These are phyloP conservation scores for Eupsilia transversa DNA, from an alignment of 2,888 invertebrate genomes.

Conservation along the genomic window DNA sequence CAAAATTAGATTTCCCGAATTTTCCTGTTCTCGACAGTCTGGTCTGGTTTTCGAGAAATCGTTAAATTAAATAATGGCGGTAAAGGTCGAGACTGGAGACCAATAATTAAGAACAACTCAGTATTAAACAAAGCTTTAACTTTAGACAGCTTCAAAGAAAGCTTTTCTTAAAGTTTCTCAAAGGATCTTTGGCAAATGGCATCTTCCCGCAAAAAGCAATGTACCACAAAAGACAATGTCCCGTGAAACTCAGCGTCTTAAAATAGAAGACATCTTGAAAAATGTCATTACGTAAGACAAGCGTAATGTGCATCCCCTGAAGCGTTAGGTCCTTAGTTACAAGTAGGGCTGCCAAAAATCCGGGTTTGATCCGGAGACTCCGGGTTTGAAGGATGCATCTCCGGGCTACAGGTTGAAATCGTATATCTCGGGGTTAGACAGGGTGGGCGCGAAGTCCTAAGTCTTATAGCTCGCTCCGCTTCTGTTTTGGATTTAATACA, in stretches of 20 bases:
- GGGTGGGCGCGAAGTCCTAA: too few species aligned
- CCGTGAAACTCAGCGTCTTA: slow-evolving; percentile 44
- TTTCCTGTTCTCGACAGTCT: slow-evolving; percentile 9
- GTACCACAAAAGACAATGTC: slow-evolving; percentile 46
- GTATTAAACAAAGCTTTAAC: slow-evolving; percentile 25
- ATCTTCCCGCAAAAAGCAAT: slow-evolving; percentile 32
- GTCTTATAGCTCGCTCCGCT: too few species aligned
- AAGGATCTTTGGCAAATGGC: slow-evolving; percentile 20
- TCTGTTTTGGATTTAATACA: too few species aligned
- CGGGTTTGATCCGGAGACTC: too few species aligned
- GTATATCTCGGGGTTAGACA: too few species aligned
- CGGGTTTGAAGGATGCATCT: too few species aligned
- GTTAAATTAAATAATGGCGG: slow-evolving; percentile 24
- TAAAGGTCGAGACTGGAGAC: slow-evolving; percentile 23
- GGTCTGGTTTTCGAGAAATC: slow-evolving; percentile 3
- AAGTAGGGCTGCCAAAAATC: too few species aligned
- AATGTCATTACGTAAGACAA: slow-evolving; percentile 38
- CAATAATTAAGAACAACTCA: slow-evolving; percentile 34
- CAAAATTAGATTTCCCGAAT: slow-evolving; percentile 33
- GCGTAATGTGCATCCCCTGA: slow-evolving; percentile 13
- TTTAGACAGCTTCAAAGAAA: slow-evolving; percentile 17
- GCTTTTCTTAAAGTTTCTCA: slow-evolving; percentile 31
- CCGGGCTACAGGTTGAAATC: too few species aligned
- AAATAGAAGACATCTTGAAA: slow-evolving; percentile 37
- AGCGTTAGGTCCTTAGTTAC: slow-evolving; percentile 10